Base-by-base conservation (phyloP, 2,113 vertebrate genomes). In the Dasyurus viverrinus region DNA sequence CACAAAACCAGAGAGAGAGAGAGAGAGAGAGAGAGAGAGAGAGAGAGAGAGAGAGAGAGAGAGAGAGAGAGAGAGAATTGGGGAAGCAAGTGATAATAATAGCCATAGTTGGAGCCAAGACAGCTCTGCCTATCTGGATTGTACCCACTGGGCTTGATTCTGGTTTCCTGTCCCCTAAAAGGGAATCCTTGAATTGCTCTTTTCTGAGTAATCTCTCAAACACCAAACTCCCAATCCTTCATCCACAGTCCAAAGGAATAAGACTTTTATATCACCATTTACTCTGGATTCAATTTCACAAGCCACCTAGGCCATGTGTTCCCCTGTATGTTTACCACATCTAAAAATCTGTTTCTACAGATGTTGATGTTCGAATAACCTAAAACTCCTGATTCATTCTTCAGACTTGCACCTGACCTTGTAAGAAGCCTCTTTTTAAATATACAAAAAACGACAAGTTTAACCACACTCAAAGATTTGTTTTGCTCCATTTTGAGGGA, bases 301-400 rank as follows among this genome's bases (percentile, higher is more conserved):
- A 84, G 68, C 68, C n/a, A 19, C 68, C n/a, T 22, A n/a, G 36
- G n/a, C 68, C 68, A 76, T 76, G 68, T 84, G 68, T 30, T 42
- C 19, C 23, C 30, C 60, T 42, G n/a, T 23, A 8, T 42, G 68
- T 84, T 84, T 42, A 42, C 68, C 68, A 84, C 68, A 84, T 84
- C 68, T 84, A 23, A 84, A 84, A 7, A 19, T 42, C 68, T 84
- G 8, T 84, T 42, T 84, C 68, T 42, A 84, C 68, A 84, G 68
- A 84, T 84, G 68, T 22, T 84, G 36, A 84, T 84, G n/a, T n/a
- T 84, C n/a, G 8, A 22, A n/a, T 42, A 84, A 84, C 68, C 36
- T 84, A 84, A 84, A 84, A 84, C n/a, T n/a, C n/a, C 68, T 84
- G 68, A 84, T 84, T 84, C 68, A 84, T 84, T n/a, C n/a, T 84